Evolutionary conservation across 2,113 vertebrate species (phyloP).

Genomic region (Gadus chalcogrammus): DNA sequence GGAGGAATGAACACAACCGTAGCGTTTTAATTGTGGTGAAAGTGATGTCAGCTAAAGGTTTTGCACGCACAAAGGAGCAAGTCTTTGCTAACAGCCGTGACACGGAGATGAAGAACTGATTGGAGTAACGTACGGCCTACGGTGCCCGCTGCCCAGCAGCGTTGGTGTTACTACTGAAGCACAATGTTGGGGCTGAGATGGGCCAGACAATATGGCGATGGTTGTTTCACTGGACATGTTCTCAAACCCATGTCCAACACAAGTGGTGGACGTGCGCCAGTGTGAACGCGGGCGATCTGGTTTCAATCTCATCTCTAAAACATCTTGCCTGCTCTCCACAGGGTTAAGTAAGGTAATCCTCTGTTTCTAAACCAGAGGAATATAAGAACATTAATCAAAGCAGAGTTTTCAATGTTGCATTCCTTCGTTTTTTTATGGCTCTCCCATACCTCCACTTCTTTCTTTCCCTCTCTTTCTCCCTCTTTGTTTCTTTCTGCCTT

Average conservation of each 20-base stretch:
- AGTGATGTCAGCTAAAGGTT: conserved; percentile 38
- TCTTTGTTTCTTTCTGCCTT: conserved; percentile 12
- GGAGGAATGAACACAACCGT: conserved; percentile 5
- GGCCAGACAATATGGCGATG: conserved; percentile 34
- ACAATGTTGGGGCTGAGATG: conserved; percentile 23
- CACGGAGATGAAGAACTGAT: conserved; percentile 21
- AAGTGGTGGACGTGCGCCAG: conserved; percentile 53
- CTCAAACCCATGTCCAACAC: conserved; percentile 42
- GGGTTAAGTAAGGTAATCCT: conserved; percentile 59
- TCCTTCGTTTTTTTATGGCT: background rate
- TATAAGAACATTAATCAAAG: conserved; percentile 65
- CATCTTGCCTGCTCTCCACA: conserved; percentile 44
- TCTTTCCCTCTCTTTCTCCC: conserved; percentile 6
- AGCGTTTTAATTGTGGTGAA: conserved; percentile 30
- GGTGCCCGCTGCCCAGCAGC: conserved; percentile 16
- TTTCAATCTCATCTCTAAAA: conserved; percentile 53
- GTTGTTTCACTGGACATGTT: conserved; percentile 48
- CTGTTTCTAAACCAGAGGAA: conserved; percentile 43
- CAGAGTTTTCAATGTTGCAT: conserved; percentile 26
- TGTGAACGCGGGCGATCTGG: conserved; percentile 57
- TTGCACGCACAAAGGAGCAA: conserved; percentile 25
- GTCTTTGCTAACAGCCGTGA: conserved; percentile 27
- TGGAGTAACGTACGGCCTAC: conserved; percentile 10
- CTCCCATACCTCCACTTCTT: conserved; percentile 13
- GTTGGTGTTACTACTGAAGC: conserved; percentile 12